A percentile compares a stretch with the other conserved stretches of the same genome.
Conservation (phyloP, 2,888 invertebrate genomes). For the Meta bourneti region DNA sequence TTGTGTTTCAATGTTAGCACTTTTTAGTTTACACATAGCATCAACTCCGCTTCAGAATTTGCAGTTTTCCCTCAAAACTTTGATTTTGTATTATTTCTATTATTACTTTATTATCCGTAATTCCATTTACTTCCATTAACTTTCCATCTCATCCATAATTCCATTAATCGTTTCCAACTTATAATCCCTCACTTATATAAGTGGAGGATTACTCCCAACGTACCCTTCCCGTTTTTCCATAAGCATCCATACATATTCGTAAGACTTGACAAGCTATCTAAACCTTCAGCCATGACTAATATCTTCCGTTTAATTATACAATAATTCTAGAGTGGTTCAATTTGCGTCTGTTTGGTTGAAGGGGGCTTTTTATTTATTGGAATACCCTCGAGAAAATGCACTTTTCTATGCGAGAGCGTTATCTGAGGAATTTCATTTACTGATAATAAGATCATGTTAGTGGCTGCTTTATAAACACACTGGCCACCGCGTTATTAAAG, state of each 20-base stretch:
- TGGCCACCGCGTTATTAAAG: slow-evolving; percentile 17
- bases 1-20: too few species aligned
- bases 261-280: background rate
- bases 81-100: too few species aligned
- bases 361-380: background rate
- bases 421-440: slow-evolving; percentile 26
- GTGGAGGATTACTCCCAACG: too few species aligned
- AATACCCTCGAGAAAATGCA: background rate
- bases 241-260: background rate
- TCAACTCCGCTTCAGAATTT: too few species aligned
- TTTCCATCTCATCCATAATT: too few species aligned
- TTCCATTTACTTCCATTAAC: too few species aligned
- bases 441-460: slow-evolving; percentile 19
- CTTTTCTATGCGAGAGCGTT: slow-evolving; percentile 2
- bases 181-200: too few species aligned
- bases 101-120: too few species aligned
- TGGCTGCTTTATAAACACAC: slow-evolving; percentile 22
- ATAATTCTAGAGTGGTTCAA: slow-evolving; percentile 1
- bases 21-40: too few species aligned
- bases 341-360: background rate
- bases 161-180: too few species aligned
- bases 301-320: slow-evolving; percentile 8
- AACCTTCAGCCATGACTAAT: background rate
- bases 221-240: background rate
- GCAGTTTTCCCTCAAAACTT: too few species aligned